Evolutionary conservation across 2,888 invertebrate genomes (phyloP).

Genomic region (Drosophila testacea): DNA sequence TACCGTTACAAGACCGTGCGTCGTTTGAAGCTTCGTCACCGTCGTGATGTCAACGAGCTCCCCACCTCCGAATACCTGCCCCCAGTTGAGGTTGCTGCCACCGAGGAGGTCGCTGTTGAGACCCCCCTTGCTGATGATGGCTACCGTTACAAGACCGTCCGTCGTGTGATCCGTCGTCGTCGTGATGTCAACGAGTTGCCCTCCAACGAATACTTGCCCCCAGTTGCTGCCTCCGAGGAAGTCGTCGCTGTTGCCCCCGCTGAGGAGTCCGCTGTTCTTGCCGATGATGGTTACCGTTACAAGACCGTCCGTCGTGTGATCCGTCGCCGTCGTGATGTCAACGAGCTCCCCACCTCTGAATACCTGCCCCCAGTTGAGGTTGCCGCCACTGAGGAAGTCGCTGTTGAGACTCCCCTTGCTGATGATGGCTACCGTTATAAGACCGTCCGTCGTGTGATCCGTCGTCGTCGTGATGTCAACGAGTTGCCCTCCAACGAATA

Average conservation of each 20-base stretch:
- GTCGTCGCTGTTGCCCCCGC: constrained; percentile 27
- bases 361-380: constrained; percentile 49
- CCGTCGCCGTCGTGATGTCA: constrained; percentile 77
- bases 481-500: constrained; percentile 69
- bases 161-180: constrained; percentile 67
- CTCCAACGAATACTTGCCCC: too few relatives aligned
- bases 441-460: constrained; percentile 65
- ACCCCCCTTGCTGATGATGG: constrained; percentile 59
- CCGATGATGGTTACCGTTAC: constrained; percentile 74
- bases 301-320: constrained; percentile 71
- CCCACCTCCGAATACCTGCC: constrained; percentile 49
- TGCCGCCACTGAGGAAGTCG: constrained; percentile 18
- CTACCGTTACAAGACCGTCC: constrained; percentile 69
- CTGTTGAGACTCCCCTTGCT: constrained; percentile 43
- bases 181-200: constrained; percentile 77
- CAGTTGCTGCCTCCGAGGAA: constrained; percentile 22
- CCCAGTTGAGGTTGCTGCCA: constrained; percentile 24
- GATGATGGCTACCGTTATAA: constrained; percentile 68
- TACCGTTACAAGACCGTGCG: constrained; percentile 83
- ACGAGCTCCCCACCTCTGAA: constrained; percentile 56
- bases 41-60: constrained; percentile 77
- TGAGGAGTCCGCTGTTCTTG: constrained; percentile 22
- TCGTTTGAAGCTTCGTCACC: constrained; percentile 69
- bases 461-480: constrained; percentile 77
- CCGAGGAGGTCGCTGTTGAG: constrained; percentile 33